Conservation (phyloP, 2,888 invertebrate species). For the Eupithecia dodoneata region DNA sequence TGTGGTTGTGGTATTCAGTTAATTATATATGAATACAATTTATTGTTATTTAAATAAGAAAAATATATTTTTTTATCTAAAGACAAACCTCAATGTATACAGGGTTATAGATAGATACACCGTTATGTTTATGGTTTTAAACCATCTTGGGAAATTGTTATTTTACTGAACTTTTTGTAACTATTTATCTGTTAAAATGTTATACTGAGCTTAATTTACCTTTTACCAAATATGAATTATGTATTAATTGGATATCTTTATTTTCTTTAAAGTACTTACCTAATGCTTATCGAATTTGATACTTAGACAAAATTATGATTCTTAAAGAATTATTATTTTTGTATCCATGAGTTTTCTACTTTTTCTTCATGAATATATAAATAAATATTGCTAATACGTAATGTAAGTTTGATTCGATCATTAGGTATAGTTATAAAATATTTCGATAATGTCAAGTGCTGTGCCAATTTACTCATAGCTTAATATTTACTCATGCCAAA, state of each 20-base stretch:
- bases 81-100: conserved; percentile 61
- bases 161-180: neutral
- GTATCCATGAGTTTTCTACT: conserved; percentile 15
- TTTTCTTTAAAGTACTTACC: neutral
- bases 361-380: neutral
- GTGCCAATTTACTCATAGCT: neutral
- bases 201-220: conserved; percentile 16
- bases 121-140: conserved; percentile 36
- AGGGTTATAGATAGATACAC: conserved; percentile 72
- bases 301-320: conserved; percentile 46
- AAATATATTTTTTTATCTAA: conserved; percentile 34
- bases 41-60: conserved; percentile 21
- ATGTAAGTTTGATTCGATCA: neutral
- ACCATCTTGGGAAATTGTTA: conserved; percentile 19
- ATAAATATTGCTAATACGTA: neutral
- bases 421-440: neutral
- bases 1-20: conserved; percentile 12
- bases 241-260: conserved; percentile 14
- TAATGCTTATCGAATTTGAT: conserved; percentile 47
- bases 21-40: neutral
- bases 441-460: neutral
- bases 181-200: neutral
- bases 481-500: neutral
- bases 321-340: conserved; percentile 33
- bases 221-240: conserved; percentile 10